Evolutionary conservation across 2,888 invertebrate genomes (phyloP).

Genomic region (Diarsia brunnea): DNA sequence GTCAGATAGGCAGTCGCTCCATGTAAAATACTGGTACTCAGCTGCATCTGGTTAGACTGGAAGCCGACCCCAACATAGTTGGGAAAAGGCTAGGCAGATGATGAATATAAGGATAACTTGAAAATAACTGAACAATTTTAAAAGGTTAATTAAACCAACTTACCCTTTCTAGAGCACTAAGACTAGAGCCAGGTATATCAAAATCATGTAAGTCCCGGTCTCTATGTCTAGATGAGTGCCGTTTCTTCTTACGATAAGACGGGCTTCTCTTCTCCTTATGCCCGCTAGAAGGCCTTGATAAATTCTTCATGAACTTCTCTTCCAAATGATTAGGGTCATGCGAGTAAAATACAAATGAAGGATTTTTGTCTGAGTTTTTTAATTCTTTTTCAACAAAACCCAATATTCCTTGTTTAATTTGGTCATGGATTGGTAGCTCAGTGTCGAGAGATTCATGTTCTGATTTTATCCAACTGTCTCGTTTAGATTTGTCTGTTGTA

Average conservation of each 20-base stretch:
- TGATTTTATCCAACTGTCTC: constrained; percentile 88
- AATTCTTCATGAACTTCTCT: constrained; percentile 85
- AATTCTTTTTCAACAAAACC: constrained; percentile 90
- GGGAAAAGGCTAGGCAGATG: too few species aligned
- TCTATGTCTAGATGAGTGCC: constrained; percentile 86
- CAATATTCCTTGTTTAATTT: constrained; percentile 88
- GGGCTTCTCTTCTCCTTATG: constrained; percentile 89
- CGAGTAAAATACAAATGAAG: constrained; percentile 88
- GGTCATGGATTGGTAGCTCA: constrained; percentile 91
- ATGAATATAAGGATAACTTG: neutral
- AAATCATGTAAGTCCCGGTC: constrained; percentile 88
- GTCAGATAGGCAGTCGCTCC: too few species aligned
- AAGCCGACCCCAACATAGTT: too few species aligned
- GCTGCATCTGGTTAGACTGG: too few species aligned
- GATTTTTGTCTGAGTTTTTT: constrained; percentile 88
- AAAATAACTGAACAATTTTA: neutral
- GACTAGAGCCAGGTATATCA: constrained; percentile 88
- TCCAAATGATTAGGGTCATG: constrained; percentile 88
- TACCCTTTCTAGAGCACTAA: constrained; percentile 88
- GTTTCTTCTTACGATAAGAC: constrained; percentile 87
- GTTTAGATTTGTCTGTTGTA: constrained; percentile 80
- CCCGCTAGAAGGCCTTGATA: constrained; percentile 87
- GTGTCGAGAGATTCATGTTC: constrained; percentile 90
- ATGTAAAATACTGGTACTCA: too few species aligned
- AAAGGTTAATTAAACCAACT: constrained; percentile 7